Evolutionary conservation across 2,888 invertebrate species (phyloP).

Genomic region (Luffia ferchaultella): DNA sequence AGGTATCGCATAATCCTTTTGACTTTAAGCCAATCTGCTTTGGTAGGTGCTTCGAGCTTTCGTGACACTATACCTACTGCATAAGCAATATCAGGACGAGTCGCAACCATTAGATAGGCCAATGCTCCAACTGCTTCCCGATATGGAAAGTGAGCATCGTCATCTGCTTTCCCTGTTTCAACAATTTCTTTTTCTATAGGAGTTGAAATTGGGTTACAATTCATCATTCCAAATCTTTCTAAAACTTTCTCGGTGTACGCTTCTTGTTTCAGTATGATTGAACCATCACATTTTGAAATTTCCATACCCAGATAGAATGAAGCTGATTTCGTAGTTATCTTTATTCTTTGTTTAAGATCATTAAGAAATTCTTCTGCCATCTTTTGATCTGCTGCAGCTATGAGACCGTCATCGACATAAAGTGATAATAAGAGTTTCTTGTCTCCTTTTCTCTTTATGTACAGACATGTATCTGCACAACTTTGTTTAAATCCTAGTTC

Average conservation of each 20-base stretch:
- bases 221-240: slow-evolving; percentile 3
- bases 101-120: slow-evolving; percentile 5
- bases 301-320: slow-evolving; percentile 5
- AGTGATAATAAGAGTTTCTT: slow-evolving; percentile 1
- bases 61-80: slow-evolving; percentile 5
- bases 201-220: slow-evolving; percentile 4
- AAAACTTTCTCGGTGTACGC: slow-evolving; percentile 2
- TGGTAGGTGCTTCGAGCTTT: slow-evolving; percentile 5
- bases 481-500: slow-evolving; percentile 3
- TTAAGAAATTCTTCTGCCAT: slow-evolving; percentile 1
- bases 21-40: slow-evolving; percentile 3
- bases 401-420: slow-evolving; percentile 7
- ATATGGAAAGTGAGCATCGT: slow-evolving; percentile 5
- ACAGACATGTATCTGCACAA: slow-evolving; percentile 2
- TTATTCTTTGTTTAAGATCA: neutral
- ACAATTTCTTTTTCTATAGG: neutral
- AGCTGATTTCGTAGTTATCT: slow-evolving; percentile 1
- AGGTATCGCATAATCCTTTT: slow-evolving; percentile 6
- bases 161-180: neutral
- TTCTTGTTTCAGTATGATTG: slow-evolving; percentile 3
- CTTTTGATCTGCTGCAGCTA: slow-evolving; percentile 4
- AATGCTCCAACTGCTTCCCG: slow-evolving; percentile 6
- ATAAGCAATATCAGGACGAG: slow-evolving; percentile 6
- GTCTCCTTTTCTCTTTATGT: neutral
- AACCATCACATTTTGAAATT: neutral